These are phyloP conservation scores for Orthosia gothica DNA, from an alignment of 2,888 invertebrate genomes.

Conservation along the genomic window DNA sequence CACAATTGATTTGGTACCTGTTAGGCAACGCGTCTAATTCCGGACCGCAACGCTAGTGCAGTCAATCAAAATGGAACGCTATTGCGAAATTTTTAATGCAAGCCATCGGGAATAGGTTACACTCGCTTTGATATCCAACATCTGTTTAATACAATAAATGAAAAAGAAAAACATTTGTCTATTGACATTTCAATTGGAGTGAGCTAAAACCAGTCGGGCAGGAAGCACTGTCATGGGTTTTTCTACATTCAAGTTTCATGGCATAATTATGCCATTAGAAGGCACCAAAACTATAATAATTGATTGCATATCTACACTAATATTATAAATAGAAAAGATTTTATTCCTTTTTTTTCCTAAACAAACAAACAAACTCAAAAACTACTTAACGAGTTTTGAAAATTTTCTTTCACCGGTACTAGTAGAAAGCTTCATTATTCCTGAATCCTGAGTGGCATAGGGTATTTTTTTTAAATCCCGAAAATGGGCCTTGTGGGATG, in stretches of 20 bases:
- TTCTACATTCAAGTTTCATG: slow-evolving; percentile 16
- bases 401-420: too few relatives aligned
- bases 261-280: neutral
- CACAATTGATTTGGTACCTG: slow-evolving; percentile 68
- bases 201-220: slow-evolving; percentile 23
- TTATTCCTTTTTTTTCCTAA: neutral
- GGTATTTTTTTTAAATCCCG: too few relatives aligned
- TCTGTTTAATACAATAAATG: slow-evolving; percentile 27
- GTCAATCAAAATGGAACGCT: slow-evolving; percentile 69
- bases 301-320: too few relatives aligned
- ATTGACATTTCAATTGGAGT: slow-evolving; percentile 46
- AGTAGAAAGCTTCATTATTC: too few relatives aligned
- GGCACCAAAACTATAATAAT: too few relatives aligned
- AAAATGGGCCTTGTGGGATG: too few relatives aligned
- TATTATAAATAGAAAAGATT: too few relatives aligned
- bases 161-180: slow-evolving; percentile 29
- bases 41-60: slow-evolving; percentile 63
- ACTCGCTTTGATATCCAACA: slow-evolving; percentile 39
- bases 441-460: too few relatives aligned
- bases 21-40: slow-evolving; percentile 74
- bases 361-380: neutral
- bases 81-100: slow-evolving; percentile 76
- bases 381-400: too few relatives aligned
- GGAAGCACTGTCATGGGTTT: slow-evolving; percentile 3
- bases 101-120: slow-evolving; percentile 36